A percentile compares a stretch with the other conserved stretches of the same genome.
These are phyloP conservation scores for Brachylomia viminalis DNA, from an alignment of 2,888 invertebrate genomes.

Conservation along the genomic window DNA sequence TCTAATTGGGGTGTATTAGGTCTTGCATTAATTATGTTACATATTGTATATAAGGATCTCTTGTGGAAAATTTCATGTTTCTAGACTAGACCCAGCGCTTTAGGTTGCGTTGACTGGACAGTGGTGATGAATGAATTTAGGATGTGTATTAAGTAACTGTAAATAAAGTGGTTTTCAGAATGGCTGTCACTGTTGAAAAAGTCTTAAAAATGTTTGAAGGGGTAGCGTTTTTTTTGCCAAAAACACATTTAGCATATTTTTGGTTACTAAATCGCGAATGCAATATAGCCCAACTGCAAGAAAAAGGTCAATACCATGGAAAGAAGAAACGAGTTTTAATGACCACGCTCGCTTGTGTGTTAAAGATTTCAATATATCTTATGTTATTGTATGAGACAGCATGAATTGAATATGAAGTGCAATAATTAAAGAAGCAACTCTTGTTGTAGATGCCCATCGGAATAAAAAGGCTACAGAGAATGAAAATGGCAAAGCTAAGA, in stretches of 20 bases:
- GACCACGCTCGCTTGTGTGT: neutral
- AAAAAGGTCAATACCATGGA: neutral
- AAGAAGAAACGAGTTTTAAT: neutral
- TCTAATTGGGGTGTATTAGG: too few species aligned
- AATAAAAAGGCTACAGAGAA: constrained; percentile 23
- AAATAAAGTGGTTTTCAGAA: too few species aligned
- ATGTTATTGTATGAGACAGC: neutral
- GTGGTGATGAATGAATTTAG: too few species aligned
- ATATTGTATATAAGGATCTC: too few species aligned
- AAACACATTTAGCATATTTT: too few species aligned
- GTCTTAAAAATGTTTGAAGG: neutral
- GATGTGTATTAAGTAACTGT: neutral
- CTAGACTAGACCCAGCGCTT: too few species aligned
- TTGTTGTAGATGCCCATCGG: constrained; percentile 61
- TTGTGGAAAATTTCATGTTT: too few species aligned
- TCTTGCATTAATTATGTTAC: too few species aligned
- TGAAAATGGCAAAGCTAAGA: neutral
- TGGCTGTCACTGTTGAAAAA: neutral
- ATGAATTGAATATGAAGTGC: constrained; percentile 22
- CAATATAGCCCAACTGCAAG: neutral
- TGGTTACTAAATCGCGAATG: neutral
- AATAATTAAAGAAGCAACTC: constrained; percentile 56
- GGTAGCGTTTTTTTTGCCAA: neutral
- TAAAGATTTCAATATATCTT: neutral
- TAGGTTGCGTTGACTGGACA: too few species aligned